phyloP scores from a whole-genome alignment of 2,888 invertebrate species.

The Drosophila atripex region DNA sequence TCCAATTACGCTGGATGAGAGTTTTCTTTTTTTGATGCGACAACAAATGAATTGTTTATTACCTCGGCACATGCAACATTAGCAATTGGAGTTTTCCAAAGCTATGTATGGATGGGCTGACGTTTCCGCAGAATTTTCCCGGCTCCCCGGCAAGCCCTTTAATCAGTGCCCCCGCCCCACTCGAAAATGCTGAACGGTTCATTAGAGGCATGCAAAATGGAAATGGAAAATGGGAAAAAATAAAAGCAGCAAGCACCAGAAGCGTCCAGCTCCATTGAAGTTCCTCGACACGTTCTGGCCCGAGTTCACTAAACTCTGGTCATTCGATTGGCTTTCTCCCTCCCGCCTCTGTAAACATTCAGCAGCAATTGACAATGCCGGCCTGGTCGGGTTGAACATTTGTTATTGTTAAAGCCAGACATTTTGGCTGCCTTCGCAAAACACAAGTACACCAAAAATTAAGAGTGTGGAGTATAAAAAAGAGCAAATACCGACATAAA shows the following conservation, averaged over 20 bases:
- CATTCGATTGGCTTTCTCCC: slow-evolving; percentile 19
- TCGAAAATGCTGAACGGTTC: slow-evolving; percentile 57
- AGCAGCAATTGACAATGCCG: slow-evolving; percentile 59
- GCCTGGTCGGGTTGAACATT: slow-evolving; percentile 40
- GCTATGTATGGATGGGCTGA: slow-evolving; percentile 48
- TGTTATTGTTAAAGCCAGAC: slow-evolving; percentile 34
- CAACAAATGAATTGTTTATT: slow-evolving; percentile 73
- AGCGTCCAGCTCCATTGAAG: slow-evolving; percentile 16
- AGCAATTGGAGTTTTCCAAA: slow-evolving; percentile 37
- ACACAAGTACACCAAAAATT: slow-evolving; percentile 9
- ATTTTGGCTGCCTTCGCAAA: slow-evolving; percentile 47
- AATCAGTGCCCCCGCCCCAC: slow-evolving; percentile 37
- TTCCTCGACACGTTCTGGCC: slow-evolving; percentile 57
- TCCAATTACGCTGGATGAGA: slow-evolving; percentile 3
- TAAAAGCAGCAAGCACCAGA: slow-evolving; percentile 20
- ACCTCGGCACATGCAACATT: slow-evolving; percentile 56
- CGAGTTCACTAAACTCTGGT: slow-evolving; percentile 64
- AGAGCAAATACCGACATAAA: slow-evolving; percentile 29
- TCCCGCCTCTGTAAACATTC: slow-evolving; percentile 46
- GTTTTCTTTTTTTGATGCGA: slow-evolving; percentile 60
- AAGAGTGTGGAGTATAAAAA: slow-evolving; percentile 4
- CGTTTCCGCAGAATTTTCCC: slow-evolving; percentile 57
- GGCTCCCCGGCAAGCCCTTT: slow-evolving; percentile 23
- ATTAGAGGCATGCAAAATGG: slow-evolving; percentile 70
- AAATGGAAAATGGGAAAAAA: slow-evolving; percentile 39